Evolutionary conservation across 2,888 invertebrate species (phyloP), one percentile per base, ranked within the genome.

Genomic region (Cremastinae sp.): DNA sequence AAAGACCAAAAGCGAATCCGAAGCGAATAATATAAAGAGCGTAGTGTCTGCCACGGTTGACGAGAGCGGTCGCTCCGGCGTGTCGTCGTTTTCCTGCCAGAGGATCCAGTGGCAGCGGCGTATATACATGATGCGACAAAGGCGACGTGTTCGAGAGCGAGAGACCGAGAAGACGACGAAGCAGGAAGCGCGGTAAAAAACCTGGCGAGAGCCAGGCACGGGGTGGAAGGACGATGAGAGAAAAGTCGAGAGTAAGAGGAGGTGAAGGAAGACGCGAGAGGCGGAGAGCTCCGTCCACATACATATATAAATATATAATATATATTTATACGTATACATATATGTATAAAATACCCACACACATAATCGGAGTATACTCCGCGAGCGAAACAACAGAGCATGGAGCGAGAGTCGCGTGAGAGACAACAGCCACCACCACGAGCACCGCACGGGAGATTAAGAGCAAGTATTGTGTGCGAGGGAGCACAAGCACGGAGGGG

Each of bases 51-150:
- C 18, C 43, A 54, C 47, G 81, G 83, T 84, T 82, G 84, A 84
- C 81, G n/a, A n/a, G 85, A 82, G 79, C 84, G 83, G 86, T 82
- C 84, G 82, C 81, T 76, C 84, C 84, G 81, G 81, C 79, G 81
- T 81, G 84, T 85, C 85, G 83, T 82, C 82, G 82, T 83, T 84
- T n/a, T n/a, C n/a, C n/a, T n/a, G n/a, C n/a, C n/a, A n/a, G n/a
- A n/a, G n/a, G n/a, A n/a, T n/a, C n/a, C n/a, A n/a, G n/a, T n/a
- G n/a, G n/a, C n/a, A n/a, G n/a, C n/a, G n/a, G n/a, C n/a, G n/a
- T n/a, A n/a, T n/a, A n/a, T n/a, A n/a, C n/a, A n/a, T n/a, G n/a
- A n/a, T n/a, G n/a, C n/a, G n/a, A n/a, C n/a, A n/a, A n/a, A n/a
- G n/a, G n/a, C n/a, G n/a, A n/a, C n/a, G n/a, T n/a, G n/a, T n/a